phyloP scores from a whole-genome alignment of 2,888 invertebrate genomes.

The Desoria tigrina region DNA sequence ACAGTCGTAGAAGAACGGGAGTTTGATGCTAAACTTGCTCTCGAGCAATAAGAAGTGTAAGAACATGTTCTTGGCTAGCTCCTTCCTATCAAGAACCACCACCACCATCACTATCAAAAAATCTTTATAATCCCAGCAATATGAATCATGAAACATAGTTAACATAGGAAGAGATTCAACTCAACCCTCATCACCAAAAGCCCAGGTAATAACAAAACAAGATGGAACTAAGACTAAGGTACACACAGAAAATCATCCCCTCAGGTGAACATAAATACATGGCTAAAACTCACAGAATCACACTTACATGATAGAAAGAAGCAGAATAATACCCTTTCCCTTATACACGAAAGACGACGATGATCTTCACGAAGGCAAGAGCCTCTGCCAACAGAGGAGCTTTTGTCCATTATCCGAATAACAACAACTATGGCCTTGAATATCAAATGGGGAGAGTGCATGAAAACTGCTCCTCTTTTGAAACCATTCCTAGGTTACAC shows the following conservation, averaged over 20 bases:
- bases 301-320: constrained; percentile 17
- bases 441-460: constrained; percentile 19
- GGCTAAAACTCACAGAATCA: constrained; percentile 16
- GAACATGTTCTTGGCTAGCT: too few relatives aligned
- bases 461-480: constrained; percentile 1
- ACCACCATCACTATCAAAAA: too few relatives aligned
- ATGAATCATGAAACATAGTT: background rate
- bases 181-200: background rate
- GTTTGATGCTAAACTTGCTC: constrained; percentile 9
- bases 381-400: constrained; percentile 16
- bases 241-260: constrained; percentile 18
- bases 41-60: background rate
- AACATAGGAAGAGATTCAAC: constrained; percentile 1
- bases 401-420: constrained; percentile 23
- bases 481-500: too few relatives aligned
- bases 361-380: constrained; percentile 14
- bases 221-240: background rate
- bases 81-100: too few relatives aligned
- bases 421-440: constrained; percentile 41
- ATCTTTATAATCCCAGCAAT: background rate
- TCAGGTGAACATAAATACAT: constrained; percentile 21
- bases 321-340: constrained; percentile 5
- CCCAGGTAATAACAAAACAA: constrained; percentile 1
- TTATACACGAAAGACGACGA: constrained; percentile 6
- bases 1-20: background rate